Evolutionary conservation across 2,113 vertebrate genomes (phyloP).

Genomic region (Trematocara macrostoma): DNA sequence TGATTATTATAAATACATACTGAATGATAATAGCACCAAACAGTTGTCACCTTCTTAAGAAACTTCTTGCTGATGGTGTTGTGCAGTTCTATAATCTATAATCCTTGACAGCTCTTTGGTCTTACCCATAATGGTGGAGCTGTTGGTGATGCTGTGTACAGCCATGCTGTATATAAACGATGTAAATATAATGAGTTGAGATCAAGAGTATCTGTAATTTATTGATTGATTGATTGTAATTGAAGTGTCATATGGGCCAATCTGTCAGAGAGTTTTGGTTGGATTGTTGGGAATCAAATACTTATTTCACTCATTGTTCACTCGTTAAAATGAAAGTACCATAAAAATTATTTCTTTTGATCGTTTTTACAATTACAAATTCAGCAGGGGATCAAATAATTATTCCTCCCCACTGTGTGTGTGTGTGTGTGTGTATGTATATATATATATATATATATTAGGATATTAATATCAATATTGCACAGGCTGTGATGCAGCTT

Average conservation of each 20-base stretch:
- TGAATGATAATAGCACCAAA: not conserved
- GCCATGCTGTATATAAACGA: not conserved
- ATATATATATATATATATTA: not conserved
- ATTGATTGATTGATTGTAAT: not conserved
- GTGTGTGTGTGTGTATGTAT: rapidly evolving
- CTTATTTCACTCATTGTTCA: not conserved
- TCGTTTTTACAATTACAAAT: not conserved
- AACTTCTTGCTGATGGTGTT: not conserved
- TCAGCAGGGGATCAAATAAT: not conserved
- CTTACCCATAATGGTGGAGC: not conserved
- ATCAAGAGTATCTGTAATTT: not conserved
- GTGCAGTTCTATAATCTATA: not conserved
- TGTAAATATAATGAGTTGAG: not conserved
- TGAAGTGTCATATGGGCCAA: not conserved
- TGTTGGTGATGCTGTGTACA: not conserved
- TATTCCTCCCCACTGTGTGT: not conserved
- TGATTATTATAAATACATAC: not conserved
- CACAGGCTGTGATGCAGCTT: slow-evolving; percentile 21
- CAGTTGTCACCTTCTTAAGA: not conserved
- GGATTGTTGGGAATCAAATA: not conserved
- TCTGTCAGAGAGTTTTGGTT: not conserved
- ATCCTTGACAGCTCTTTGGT: not conserved
- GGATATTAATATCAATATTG: slow-evolving; percentile 36
- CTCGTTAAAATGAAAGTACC: not conserved
- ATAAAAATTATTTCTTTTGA: not conserved